Base-by-base conservation (phyloP, 2,113 vertebrate species). In the Delphinus delphis region DNA sequence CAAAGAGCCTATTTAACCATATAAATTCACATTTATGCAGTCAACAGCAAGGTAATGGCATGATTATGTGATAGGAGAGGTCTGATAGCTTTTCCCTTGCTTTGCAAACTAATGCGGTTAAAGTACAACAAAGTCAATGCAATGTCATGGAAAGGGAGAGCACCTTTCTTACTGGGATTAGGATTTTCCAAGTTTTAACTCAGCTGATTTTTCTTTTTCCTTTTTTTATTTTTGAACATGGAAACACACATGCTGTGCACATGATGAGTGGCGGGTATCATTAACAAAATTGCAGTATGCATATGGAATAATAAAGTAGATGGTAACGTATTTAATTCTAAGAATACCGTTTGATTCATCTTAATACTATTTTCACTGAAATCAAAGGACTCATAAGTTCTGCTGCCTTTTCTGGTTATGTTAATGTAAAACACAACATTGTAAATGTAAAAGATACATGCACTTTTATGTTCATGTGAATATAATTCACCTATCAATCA, bases 61-160 rank as follows among this genome's bases (percentile, higher is more conserved):
- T 65, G 50, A 21, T 15, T 63, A 15, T 20, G 17, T 44, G 21
- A 47, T 4, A 1, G 7, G 28, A 33, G 38, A n/a, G 8, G 33
- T 47, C 15, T 23, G 44, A 60, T 15, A 23, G 5, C 18, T 13
- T 63, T 82, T 18, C n/a, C 12, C 44, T 67, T 60, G 20, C 47
- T 53, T 58, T 80, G 17, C 6, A 63, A 88, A 44, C 13, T 60
- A 73, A 25, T 36, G 25, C 1, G 3, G 14, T 8, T 12, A 8
- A 88, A 79, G 7, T 26, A 21, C 8, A 53, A n/a, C 21, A 38
- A 50, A 36, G 7, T 74, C 47, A 28, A 0, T 11, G 50, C 6
- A 26, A 8, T 58, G 4, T 8, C 9, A 60, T 8, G 1, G 62
- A 9, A 4, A 14, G 31, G 5, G 13, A 33, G 11, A 13, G 2